Evolutionary conservation across 2,113 vertebrate species (phyloP).

Genomic region (Clarias magur): DNA sequence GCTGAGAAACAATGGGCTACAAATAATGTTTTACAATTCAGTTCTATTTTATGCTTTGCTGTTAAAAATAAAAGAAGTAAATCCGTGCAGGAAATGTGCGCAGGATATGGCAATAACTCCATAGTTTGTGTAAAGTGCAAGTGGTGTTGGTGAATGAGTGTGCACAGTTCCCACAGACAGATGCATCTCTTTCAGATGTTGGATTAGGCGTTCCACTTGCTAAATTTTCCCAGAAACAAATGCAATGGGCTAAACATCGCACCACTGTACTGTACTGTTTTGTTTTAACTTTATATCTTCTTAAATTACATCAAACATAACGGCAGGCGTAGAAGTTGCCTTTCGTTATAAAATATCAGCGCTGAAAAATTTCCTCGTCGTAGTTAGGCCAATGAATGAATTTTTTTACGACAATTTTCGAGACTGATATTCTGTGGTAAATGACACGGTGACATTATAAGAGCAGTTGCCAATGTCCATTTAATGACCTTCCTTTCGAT

Average conservation of each 20-base stretch:
- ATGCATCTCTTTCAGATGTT: too few species aligned
- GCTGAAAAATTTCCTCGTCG: background rate
- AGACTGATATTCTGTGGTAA: background rate
- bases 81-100: background rate
- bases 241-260: too few species aligned
- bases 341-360: too few species aligned
- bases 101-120: too few species aligned
- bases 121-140: too few species aligned
- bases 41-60: background rate
- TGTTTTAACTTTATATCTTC: background rate
- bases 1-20: background rate
- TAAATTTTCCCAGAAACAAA: too few species aligned
- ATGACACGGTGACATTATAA: background rate
- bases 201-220: too few species aligned
- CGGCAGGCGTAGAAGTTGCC: background rate
- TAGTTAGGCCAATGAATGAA: background rate
- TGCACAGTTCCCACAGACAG: too few species aligned
- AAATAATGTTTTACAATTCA: background rate
- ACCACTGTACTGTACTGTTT: background rate
- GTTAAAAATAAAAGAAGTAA: background rate
- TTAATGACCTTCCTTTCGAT: conserved; percentile 17
- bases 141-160: too few species aligned
- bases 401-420: background rate
- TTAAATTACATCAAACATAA: background rate
- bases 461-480: background rate